These are phyloP conservation scores for Tragelaphus scriptus DNA, from an alignment of 2,113 vertebrate genomes.

Conservation along the genomic window DNA sequence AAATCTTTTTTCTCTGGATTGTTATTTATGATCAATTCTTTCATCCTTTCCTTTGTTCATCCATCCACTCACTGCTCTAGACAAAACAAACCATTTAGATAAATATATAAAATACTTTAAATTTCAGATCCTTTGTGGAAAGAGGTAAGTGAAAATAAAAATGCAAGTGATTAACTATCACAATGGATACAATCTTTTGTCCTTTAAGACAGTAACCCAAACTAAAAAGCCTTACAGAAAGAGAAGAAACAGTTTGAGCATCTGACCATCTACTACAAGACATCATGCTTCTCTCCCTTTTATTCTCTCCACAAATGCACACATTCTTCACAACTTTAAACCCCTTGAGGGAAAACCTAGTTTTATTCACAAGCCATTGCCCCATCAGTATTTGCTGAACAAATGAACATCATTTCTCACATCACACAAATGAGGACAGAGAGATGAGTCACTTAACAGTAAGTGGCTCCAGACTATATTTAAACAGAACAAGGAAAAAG, in stretches of 20 bases:
- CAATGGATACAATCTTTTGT: neutral
- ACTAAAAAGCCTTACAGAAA: neutral
- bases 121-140: neutral
- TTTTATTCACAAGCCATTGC: neutral
- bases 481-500: neutral
- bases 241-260: neutral
- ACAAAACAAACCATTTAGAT: neutral
- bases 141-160: slow-evolving; percentile 2
- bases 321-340: neutral
- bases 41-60: neutral
- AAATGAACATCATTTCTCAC: neutral
- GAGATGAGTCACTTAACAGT: neutral
- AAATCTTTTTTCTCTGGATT: neutral
- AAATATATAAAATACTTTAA: neutral
- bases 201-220: neutral
- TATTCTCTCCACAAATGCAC: neutral
- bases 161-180: neutral
- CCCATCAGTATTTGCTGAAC: neutral
- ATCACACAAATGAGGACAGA: neutral
- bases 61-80: neutral
- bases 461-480: neutral
- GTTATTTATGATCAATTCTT: neutral
- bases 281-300: neutral
- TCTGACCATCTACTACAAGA: neutral
- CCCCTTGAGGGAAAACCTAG: neutral